Evolutionary conservation across 2,113 vertebrate genomes (phyloP).

Genomic region (Calyptomena viridis): DNA sequence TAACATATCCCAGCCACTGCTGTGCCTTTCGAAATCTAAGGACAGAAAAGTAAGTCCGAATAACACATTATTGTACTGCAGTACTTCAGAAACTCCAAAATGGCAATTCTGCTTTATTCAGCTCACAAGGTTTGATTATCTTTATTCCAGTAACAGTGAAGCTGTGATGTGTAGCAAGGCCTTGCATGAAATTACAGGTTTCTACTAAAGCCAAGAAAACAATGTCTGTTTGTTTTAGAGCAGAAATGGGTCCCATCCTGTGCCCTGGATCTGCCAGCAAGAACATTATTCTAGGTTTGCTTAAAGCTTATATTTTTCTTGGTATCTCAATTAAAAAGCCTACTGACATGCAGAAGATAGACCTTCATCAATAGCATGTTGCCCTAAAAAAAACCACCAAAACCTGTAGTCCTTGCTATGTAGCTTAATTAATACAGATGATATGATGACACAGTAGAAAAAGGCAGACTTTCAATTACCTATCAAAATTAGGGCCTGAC

Average conservation of each 20-base stretch:
- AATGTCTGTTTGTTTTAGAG: not conserved
- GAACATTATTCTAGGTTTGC: not conserved
- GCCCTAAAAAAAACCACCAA: not conserved
- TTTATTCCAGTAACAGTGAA: not conserved
- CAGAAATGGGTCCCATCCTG: not conserved
- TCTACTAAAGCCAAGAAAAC: not conserved
- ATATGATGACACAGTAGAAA: not conserved
- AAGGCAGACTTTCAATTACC: not conserved
- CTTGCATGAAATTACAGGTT: not conserved
- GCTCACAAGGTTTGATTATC: not conserved
- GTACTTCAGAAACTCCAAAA: not conserved
- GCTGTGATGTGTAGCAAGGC: not conserved
- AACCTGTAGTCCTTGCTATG: not conserved
- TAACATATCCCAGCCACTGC: conserved; percentile 94
- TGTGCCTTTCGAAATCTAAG: conserved; percentile 85
- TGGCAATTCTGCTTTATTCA: not conserved
- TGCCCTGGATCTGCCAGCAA: not conserved
- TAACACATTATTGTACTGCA: not conserved
- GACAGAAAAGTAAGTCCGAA: conserved; percentile 76
- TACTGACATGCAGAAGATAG: not conserved
- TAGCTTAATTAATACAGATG: not conserved
- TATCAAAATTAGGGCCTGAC: not conserved
- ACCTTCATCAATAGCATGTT: not conserved
- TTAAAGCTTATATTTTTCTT: not conserved
- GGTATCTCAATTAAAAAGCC: not conserved